phyloP scores from a whole-genome alignment of 1,140 invertebrate genomes.

The Melitaea cinxia region DNA sequence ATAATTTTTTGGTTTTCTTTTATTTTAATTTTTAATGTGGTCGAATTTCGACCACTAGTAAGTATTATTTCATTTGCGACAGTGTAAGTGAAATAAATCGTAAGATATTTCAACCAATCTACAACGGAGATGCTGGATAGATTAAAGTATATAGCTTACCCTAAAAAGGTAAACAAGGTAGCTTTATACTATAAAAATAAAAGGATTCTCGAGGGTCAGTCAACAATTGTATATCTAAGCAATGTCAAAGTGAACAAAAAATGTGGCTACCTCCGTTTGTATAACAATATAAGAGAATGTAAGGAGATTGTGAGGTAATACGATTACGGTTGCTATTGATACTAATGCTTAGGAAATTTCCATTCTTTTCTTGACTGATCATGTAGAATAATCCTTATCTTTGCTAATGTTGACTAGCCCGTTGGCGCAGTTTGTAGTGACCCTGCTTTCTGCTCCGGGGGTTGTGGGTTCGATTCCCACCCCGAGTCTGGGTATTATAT shows the following conservation, averaged over 20 bases:
- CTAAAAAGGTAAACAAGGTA: background rate
- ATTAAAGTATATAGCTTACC: background rate
- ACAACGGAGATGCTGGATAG: background rate
- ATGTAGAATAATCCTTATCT: background rate
- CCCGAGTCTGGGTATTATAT: too few relatives aligned
- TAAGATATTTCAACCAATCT: background rate
- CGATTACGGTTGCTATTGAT: background rate
- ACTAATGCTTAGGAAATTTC: background rate
- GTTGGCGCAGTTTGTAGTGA: too few relatives aligned
- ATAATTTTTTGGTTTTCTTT: too few relatives aligned
- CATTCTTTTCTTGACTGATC: background rate
- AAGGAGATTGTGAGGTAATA: background rate
- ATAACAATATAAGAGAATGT: background rate
- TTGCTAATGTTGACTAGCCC: too few relatives aligned
- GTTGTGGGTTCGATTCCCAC: too few relatives aligned
- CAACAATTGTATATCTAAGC: background rate
- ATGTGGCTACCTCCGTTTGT: background rate
- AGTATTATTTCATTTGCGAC: too few relatives aligned
- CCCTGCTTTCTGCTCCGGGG: too few relatives aligned
- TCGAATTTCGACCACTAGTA: too few relatives aligned
- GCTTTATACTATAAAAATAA: background rate
- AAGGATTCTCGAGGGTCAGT: background rate
- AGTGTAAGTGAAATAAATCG: background rate
- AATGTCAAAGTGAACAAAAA: background rate
- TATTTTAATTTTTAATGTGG: too few relatives aligned